Evolutionary conservation across 2,797 vertebrate genomes (phyloP), one percentile per base, ranked within the genome.

Genomic region (Sebastiscus albofasciatus): DNA sequence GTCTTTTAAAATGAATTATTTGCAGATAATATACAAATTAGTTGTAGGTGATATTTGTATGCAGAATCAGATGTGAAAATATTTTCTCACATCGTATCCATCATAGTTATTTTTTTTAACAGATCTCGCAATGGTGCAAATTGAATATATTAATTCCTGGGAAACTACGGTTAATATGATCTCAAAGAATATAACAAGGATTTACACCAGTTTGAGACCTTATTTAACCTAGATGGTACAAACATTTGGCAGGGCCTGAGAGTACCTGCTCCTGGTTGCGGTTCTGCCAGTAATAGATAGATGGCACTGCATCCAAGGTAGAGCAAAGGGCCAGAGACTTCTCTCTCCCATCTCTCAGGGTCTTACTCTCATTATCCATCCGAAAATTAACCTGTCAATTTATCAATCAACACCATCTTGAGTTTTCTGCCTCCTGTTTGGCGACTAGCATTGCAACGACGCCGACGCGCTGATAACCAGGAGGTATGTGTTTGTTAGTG

Each of bases 371-470:
- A 97, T 99, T 98, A 98, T 98, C 97, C 96, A 95, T 97, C 97
- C 93, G 97, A 97, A 99, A 99, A 99, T 99, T 98, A 99, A 99
- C 97, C 97, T 99, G 98, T 99, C 98, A 98, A 98, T 99, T 98
- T 99, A 99, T 99, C 98, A 98, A 98, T 99, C 98, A 98, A 97
- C 97, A 97, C 97, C 97, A 98, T 98, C 98, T 98, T 96, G 96
- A 96, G 97, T 97, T 97, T 93, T 96, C 95, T 96, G 97, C 95
- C 93, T 95, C 89, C 92, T 94, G 92, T 94, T 94, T 94, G 95
- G 95, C 95, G 95, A 96, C 96, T 94, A 89, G 96, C 95, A 92
- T 96, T 93, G 95, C 96, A 83, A 95, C 92, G 95, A 96, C 95
- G 96, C 97, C 94, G 96, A 96, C 97, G 96, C 95, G 93, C 96